Evolutionary conservation across 2,888 invertebrate genomes (phyloP), one percentile per base, ranked within the genome.

Genomic region (Didymodactylos carnosus): DNA sequence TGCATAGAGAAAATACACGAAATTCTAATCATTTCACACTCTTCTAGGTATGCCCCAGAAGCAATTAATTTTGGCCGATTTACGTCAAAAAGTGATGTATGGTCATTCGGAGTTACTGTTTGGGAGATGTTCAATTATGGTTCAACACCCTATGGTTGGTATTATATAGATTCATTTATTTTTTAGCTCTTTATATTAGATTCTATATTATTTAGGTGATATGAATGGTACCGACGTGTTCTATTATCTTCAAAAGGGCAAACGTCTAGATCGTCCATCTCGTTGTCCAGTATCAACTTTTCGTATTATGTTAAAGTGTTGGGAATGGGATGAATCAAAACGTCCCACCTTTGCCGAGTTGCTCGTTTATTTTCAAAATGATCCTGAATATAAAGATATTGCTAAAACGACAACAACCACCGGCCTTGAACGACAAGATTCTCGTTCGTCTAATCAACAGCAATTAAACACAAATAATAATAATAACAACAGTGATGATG

Each of bases 111-210:
- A 3, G 88, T 94, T 43, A 92, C 93, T 10, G 86, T 94, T 14
- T 94, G 94, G 94, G 94, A 94, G 85, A 93, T 94, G 91, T 93
- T 90, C 84, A 89, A 91, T 0, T 89, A 88, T 78, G 94, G 94
- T 1, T 87, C 88, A 77, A 89, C 90, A 78, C 94, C 94, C 0
- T 94, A 92, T 80, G 93, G 91, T 39, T 62, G 19, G 35, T n/a
- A 19, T 62, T 10, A 23, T 3, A 10, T 23, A 7, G 29, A 16
- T 16, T 29, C 8, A 1, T 11, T 29, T 53, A 10, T 35, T n/a
- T 2, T 35, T n/a, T n/a, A n/a, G 19, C 23, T 16, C 7, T n/a
- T 6, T 46, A 19, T 8, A 53, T 53, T 27, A 13, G 16, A 23
- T 27, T 51, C 8, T 10, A 14, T 51, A 13, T 27, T 27, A 27